A percentile compares a stretch with the other conserved stretches of the same genome.
Conservation (phyloP, 2,888 invertebrate species). For the Vannuccia rotundouncinata region DNA sequence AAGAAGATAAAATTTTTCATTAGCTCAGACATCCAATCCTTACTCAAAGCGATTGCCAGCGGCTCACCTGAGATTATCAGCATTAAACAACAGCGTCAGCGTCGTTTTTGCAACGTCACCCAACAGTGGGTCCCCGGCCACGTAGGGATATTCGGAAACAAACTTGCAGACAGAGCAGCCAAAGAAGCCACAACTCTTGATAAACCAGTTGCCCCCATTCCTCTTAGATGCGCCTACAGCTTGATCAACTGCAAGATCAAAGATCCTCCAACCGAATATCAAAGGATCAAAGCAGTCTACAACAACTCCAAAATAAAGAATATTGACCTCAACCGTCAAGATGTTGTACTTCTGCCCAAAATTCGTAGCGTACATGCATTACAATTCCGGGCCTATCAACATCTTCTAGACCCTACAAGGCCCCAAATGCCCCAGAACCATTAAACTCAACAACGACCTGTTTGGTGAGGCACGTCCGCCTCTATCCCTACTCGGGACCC, state of each 20-base stretch:
- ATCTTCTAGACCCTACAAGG: neutral
- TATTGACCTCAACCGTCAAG: neutral
- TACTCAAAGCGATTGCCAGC: neutral
- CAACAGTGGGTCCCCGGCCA: slow-evolving; percentile 4
- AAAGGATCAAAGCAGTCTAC: neutral
- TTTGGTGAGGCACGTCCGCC: slow-evolving; percentile 10
- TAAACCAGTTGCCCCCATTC: neutral
- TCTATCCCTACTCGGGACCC: neutral
- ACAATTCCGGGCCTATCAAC: neutral
- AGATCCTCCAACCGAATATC: neutral
- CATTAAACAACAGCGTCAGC: neutral
- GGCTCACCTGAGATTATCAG: neutral
- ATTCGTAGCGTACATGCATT: neutral
- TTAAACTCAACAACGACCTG: neutral
- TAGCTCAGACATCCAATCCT: neutral
- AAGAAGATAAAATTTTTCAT: neutral
- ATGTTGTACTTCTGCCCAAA: neutral
- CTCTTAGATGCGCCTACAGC: slow-evolving; percentile 10
- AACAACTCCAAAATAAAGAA: neutral
- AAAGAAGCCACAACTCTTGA: neutral
- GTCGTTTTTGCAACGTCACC: neutral
- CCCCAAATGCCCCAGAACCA: neutral
- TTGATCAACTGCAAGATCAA: neutral
- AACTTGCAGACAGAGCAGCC: neutral
- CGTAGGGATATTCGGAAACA: neutral